phyloP scores from a whole-genome alignment of 2,113 vertebrate genomes.

The Dermatemys mawii region DNA sequence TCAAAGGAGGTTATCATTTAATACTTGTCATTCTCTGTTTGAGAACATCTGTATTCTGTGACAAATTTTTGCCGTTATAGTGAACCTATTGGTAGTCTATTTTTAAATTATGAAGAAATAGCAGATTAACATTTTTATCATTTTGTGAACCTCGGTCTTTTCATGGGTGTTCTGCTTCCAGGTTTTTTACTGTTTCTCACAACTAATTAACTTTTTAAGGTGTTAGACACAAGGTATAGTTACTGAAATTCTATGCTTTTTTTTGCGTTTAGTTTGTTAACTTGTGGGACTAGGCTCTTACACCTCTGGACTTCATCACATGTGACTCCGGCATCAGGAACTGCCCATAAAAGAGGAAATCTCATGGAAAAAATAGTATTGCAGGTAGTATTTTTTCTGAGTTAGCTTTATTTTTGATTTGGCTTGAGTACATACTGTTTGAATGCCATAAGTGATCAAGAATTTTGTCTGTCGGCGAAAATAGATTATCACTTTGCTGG shows the following conservation, averaged over 20 bases:
- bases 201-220: neutral
- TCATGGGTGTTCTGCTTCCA: neutral
- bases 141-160: neutral
- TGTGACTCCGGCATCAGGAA: conserved; percentile 62
- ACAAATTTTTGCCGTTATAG: neutral
- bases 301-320: conserved; percentile 88
- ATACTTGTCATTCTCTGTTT: neutral
- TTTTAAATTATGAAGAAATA: neutral
- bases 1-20: neutral
- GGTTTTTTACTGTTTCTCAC: neutral
- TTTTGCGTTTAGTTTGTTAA: conserved; percentile 85
- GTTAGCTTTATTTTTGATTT: neutral
- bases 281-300: conserved; percentile 88
- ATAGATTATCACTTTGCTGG: neutral
- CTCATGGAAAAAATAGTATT: conserved; percentile 87
- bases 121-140: neutral
- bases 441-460: neutral
- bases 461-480: neutral
- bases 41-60: neutral
- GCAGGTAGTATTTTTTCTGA: conserved; percentile 82
- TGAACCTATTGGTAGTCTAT: neutral
- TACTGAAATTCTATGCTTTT: neutral
- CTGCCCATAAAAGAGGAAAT: conserved; percentile 78
- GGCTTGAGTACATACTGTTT: neutral
- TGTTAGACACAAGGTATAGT: too few species aligned